Evolutionary conservation across 2,888 invertebrate species (phyloP), one percentile per base, ranked within the genome.

Genomic region (Nomada hirtipes): DNA sequence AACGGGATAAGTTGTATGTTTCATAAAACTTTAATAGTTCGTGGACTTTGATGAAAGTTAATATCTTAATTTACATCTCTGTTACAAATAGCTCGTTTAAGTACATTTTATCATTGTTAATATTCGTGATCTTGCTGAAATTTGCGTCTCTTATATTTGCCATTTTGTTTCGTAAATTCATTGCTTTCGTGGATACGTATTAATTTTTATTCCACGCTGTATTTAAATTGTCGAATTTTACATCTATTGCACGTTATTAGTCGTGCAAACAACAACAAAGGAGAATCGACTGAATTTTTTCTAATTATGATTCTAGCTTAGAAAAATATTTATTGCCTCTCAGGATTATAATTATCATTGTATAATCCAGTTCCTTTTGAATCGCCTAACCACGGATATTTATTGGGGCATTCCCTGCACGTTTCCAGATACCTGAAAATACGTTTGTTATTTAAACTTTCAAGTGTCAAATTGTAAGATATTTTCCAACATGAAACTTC

Each of bases 321-420:
- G 63, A 63, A 59, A 76, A 65, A 42, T 9, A 81, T 65, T 72
- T 93, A 91, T 78, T 90, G 91, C 82, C 85, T 96, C 91, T 97
- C 97, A 67, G 97, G 97, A 93, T 96, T 96, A 92, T 98, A 98
- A 93, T 97, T 97, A 92, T 98, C 98, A 88, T 95, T 96, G 47
- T 96, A 95, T 85, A 97, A 96, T 15, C 98, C 98, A 36, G 97
- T 96, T 73, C 98, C 98, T 88, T 96, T 97, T 2, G 98, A 96
- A 94, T 98, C 98, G 42, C 98, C 98, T 84, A 98, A 93, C 98
- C 98, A 98, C 2, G 98, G 98, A 94, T 97, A 96, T 89, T 95
- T 96, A 84, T 97, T 97, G 20, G 98, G 98, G 91, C 98, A 98
- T 82, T 98, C 97, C 79, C 95, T 95, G 93, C 98, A 98, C 23